phyloP scores from a whole-genome alignment of 2,797 vertebrate genomes.

The Thunnus albacares region DNA sequence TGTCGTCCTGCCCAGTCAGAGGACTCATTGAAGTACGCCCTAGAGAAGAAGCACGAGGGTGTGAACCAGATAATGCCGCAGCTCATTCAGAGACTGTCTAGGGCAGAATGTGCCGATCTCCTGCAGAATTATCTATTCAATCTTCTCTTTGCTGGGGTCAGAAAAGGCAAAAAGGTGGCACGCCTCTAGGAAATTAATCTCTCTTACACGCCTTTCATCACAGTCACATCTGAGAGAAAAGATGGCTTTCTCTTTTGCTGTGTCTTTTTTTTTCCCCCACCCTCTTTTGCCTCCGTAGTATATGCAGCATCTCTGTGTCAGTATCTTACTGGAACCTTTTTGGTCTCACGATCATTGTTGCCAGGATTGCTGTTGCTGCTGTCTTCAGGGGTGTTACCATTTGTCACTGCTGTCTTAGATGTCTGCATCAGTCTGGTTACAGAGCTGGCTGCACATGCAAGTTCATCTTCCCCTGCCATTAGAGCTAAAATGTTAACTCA shows the following conservation, averaged over 20 bases:
- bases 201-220: slow-evolving; percentile 66
- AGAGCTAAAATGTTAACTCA: slow-evolving; percentile 73
- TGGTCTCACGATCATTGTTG: slow-evolving; percentile 39
- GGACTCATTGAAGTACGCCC: slow-evolving; percentile 45
- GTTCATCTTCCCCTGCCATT: slow-evolving; percentile 73
- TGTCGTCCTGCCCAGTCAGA: slow-evolving; percentile 45
- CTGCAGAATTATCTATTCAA: slow-evolving; percentile 77
- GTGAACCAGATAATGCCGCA: slow-evolving; percentile 57
- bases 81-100: slow-evolving; percentile 54
- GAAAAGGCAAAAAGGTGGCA: slow-evolving; percentile 66
- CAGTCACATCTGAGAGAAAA: slow-evolving; percentile 61
- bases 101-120: slow-evolving; percentile 54
- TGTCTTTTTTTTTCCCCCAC: neutral
- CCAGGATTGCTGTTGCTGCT: slow-evolving; percentile 45
- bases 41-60: slow-evolving; percentile 35
- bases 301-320: slow-evolving; percentile 45
- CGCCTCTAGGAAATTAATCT: slow-evolving; percentile 78
- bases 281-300: neutral
- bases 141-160: slow-evolving; percentile 67
- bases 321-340: slow-evolving; percentile 42
- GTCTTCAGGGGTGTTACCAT: slow-evolving; percentile 54
- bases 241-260: slow-evolving; percentile 47
- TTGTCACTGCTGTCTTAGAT: slow-evolving; percentile 63
- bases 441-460: slow-evolving; percentile 57
- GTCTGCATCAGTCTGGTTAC: slow-evolving; percentile 64